phyloP scores from a whole-genome alignment of 2,113 vertebrate genomes.

The Nyctibius bracteatus region DNA sequence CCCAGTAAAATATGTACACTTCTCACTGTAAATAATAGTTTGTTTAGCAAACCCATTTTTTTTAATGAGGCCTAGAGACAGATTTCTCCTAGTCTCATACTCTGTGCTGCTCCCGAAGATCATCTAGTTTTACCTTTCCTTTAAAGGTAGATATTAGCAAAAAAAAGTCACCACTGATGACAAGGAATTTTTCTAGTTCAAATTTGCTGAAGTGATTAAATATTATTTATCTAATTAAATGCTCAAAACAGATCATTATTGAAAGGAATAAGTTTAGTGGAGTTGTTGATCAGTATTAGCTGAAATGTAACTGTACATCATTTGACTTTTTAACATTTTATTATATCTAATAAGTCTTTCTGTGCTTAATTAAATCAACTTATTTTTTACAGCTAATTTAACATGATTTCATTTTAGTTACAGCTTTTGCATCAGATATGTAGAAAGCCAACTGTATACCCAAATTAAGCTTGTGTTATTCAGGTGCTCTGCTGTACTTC shows the following conservation, averaged over 20 bases:
- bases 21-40: slow-evolving; percentile 77
- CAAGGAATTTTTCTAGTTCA: slow-evolving; percentile 76
- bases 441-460: slow-evolving; percentile 65
- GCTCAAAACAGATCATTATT: slow-evolving; percentile 85
- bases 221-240: slow-evolving; percentile 86
- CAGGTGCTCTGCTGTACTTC: slow-evolving; percentile 49
- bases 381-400: slow-evolving; percentile 85
- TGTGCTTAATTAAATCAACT: slow-evolving; percentile 84
- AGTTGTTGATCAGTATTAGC: slow-evolving; percentile 77
- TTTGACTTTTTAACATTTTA: slow-evolving; percentile 86
- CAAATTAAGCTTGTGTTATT: slow-evolving; percentile 49
- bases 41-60: slow-evolving; percentile 79
- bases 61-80: slow-evolving; percentile 70
- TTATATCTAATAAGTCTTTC: slow-evolving; percentile 83
- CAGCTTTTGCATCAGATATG: slow-evolving; percentile 71
- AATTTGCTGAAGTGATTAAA: slow-evolving; percentile 82
- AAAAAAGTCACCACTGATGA: slow-evolving; percentile 72
- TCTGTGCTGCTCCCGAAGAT: slow-evolving; percentile 20
- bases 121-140: slow-evolving; percentile 36
- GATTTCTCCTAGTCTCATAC: slow-evolving; percentile 23
- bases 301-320: slow-evolving; percentile 81
- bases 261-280: slow-evolving; percentile 81
- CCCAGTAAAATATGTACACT: slow-evolving; percentile 68
- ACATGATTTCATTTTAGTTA: slow-evolving; percentile 77
- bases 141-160: slow-evolving; percentile 63